Evolutionary conservation across 2,797 vertebrate genomes (phyloP).

Genomic region (Enteromius trimaculatus): DNA sequence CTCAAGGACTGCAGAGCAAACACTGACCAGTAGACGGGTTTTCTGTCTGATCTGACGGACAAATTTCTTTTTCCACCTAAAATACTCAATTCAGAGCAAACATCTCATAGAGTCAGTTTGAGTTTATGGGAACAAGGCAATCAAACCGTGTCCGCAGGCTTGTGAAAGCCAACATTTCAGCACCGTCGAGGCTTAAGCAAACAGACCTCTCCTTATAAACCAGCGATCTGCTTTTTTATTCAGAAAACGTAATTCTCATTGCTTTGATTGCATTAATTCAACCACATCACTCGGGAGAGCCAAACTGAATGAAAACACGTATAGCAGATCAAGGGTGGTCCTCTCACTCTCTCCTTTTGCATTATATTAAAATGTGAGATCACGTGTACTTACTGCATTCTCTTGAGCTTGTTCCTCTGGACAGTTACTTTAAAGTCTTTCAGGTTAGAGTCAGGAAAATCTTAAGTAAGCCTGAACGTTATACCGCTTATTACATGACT

Average conservation of each 20-base stretch:
- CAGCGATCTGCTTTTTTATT: slow-evolving; percentile 33
- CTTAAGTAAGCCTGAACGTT: too few species aligned
- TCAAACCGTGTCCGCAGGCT: slow-evolving; percentile 41
- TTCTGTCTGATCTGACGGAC: slow-evolving; percentile 15
- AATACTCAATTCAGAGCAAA: slow-evolving; percentile 41
- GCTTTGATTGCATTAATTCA: slow-evolving; percentile 37
- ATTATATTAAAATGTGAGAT: slow-evolving; percentile 49
- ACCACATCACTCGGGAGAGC: slow-evolving; percentile 29
- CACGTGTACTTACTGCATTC: slow-evolving; percentile 28
- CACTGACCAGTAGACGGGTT: slow-evolving; percentile 18
- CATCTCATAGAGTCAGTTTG: slow-evolving; percentile 33
- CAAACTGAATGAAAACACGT: slow-evolving; percentile 13
- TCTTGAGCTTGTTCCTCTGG: background rate
- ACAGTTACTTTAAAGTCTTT: background rate
- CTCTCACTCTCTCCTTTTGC: background rate
- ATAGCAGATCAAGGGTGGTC: slow-evolving; percentile 34
- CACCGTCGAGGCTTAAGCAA: slow-evolving; percentile 42
- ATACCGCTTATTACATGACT: too few species aligned
- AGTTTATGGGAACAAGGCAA: slow-evolving; percentile 49
- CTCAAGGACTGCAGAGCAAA: background rate
- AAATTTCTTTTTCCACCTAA: slow-evolving; percentile 51
- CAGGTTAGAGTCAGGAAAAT: background rate
- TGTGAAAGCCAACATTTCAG: slow-evolving; percentile 43
- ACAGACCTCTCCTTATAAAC: slow-evolving; percentile 31
- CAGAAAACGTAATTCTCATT: slow-evolving; percentile 25